Percentiles rank a stretch among this genome's conserved stretches.
phyloP scores from a whole-genome alignment of 2,888 invertebrate species.

The Idaea aversata region DNA sequence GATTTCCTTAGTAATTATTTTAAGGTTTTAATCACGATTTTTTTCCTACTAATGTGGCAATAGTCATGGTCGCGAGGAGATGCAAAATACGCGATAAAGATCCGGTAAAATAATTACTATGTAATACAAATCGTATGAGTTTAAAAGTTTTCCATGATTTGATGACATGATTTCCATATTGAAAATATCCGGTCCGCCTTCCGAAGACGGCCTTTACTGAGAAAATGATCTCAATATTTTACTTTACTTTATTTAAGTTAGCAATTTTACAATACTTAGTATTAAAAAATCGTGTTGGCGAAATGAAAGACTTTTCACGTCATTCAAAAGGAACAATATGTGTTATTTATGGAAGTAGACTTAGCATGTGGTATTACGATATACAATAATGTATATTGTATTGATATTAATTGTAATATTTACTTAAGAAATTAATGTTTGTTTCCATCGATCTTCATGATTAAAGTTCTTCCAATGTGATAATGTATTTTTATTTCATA shows the following conservation, averaged over 20 bases:
- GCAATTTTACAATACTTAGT: neutral
- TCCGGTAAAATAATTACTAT: no score
- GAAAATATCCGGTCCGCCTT: neutral
- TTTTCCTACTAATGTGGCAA: no score
- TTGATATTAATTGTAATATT: constrained; percentile 39
- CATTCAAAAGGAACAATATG: constrained; percentile 29
- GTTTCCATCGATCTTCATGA: constrained; percentile 61
- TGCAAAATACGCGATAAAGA: no score
- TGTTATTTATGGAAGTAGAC: constrained; percentile 44
- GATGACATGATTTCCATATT: neutral
- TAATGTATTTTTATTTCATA: constrained; percentile 12
- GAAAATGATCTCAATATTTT: neutral
- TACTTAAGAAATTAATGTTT: constrained; percentile 40
- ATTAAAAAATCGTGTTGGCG: neutral
- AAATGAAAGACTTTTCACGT: no score
- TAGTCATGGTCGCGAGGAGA: no score
- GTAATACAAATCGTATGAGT: no score
- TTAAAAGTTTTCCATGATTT: no score
- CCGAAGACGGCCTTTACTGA: neutral
- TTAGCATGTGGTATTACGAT: constrained; percentile 51
- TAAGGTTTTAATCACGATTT: no score
- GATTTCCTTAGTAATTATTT: no score
- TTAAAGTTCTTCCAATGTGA: constrained; percentile 69
- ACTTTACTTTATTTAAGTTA: neutral
- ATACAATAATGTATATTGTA: constrained; percentile 40